These are phyloP conservation scores for Drosophila simulans DNA, from an alignment of 1,140 invertebrate species.

Conservation along the genomic window DNA sequence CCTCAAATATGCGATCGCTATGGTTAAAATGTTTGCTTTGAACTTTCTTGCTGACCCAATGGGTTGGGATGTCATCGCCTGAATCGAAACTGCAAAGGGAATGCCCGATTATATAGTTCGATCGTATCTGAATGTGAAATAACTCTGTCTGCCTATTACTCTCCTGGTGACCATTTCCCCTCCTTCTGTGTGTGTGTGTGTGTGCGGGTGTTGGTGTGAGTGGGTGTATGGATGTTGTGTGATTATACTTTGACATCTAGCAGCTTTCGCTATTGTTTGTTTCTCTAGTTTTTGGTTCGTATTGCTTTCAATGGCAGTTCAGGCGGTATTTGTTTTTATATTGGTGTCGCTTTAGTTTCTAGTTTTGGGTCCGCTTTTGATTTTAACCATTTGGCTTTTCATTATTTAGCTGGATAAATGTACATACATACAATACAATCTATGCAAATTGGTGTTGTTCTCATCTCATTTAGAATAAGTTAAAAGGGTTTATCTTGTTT, in stretches of 20 bases:
- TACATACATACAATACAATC: constrained; percentile 26
- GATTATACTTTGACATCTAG: constrained; percentile 26
- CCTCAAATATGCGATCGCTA: constrained; percentile 14
- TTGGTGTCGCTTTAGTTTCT: constrained; percentile 36
- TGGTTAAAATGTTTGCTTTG: constrained; percentile 58
- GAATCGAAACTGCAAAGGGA: constrained; percentile 27
- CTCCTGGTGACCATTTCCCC: constrained; percentile 20
- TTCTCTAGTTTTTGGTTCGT: constrained; percentile 51
- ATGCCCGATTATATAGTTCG: neutral
- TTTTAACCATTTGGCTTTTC: constrained; percentile 16
- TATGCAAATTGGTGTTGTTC: constrained; percentile 48
- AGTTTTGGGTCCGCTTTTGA: constrained; percentile 32
- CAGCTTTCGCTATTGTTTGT: constrained; percentile 16
- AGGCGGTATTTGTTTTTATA: constrained; percentile 54
- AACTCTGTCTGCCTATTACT: constrained; percentile 24
- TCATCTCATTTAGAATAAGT: constrained; percentile 32
- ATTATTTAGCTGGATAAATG: constrained; percentile 41
- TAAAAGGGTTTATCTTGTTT: constrained; percentile 19
- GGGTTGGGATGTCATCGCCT: constrained; percentile 14
- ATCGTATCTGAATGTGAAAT: constrained; percentile 25
- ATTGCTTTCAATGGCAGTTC: constrained; percentile 81
- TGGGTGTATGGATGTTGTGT: constrained; percentile 11
- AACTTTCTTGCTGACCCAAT: constrained; percentile 48
- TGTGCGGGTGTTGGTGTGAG: constrained; percentile 3
- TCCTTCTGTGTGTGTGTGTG: constrained; percentile 7